A percentile compares a stretch with the other conserved stretches of the same genome.
Conservation (phyloP, 2,888 invertebrate species). For the Junonia oenone region DNA sequence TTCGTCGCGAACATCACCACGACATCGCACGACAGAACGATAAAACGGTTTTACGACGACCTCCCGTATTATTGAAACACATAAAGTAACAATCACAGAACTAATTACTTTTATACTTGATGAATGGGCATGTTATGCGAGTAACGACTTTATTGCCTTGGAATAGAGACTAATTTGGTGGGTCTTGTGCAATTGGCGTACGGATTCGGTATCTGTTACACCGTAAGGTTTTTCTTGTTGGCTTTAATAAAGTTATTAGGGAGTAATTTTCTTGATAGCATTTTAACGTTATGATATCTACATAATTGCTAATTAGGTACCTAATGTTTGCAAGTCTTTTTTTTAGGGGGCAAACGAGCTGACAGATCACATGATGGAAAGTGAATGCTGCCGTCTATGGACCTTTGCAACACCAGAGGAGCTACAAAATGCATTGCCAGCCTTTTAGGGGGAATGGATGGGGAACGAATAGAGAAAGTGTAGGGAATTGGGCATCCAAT, state of each 20-base stretch:
- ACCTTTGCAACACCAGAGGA: no score
- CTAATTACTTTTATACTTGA: slow-evolving; percentile 38
- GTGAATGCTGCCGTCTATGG: no score
- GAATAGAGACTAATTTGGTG: background rate
- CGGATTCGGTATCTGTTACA: slow-evolving; percentile 16
- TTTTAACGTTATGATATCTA: no score
- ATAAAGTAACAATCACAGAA: slow-evolving; percentile 30
- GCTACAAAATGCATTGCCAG: no score
- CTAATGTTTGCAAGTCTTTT: no score
- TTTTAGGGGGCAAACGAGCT: no score
- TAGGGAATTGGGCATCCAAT: no score
- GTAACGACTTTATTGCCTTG: slow-evolving; percentile 4
- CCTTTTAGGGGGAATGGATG: no score
- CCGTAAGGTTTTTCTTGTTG: slow-evolving; percentile 5
- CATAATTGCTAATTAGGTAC: no score
- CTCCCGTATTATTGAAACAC: slow-evolving; percentile 32
- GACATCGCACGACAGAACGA: slow-evolving; percentile 20
- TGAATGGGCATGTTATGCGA: background rate
- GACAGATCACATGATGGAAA: no score
- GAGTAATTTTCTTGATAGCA: no score
- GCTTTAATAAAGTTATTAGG: background rate
- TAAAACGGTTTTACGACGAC: slow-evolving; percentile 33
- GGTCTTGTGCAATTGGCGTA: background rate
- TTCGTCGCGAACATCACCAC: slow-evolving; percentile 28
- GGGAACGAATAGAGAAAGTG: no score